Base-by-base conservation (phyloP, 2,797 vertebrate genomes). In the Chaunax sp. region DNA sequence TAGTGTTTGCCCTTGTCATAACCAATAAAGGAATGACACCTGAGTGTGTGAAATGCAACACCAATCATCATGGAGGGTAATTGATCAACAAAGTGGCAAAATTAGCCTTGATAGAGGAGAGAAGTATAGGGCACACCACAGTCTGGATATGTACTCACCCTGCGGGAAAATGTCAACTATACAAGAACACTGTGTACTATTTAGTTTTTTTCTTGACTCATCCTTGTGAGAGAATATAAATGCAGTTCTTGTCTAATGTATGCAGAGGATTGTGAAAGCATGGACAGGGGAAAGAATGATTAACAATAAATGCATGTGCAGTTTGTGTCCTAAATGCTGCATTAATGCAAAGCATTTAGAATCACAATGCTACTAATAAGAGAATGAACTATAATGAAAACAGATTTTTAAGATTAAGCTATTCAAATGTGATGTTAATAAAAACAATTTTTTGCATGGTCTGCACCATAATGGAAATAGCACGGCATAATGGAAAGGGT, bases 21-120 rank as follows among this genome's bases (percentile, higher is more conserved):
- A 66, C 62, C 53, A 72, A 50, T 33, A 23, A 78, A 59, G 15
- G 64, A 76, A 64, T 50, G 64, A 69, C 78, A 57, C 55, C 78
- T 63, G 56, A 50, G 83, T 35, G 81, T 82, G 87, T 89, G 63
- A 89, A 81, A 89, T 68, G 58, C 20, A 47, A 77, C 87, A 58
- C 77, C 0, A 33, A n/a, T 75, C 65, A 71, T 83, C 70, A 64
- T 28, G 51, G 72, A 73, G 52, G 64, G 59, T 82, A 81, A 85
- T 49, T 71, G 50, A 84, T 80, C 37, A 37, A 69, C 62, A 53
- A 37, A 38, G 50, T 60, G 64, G 40, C 41, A 66, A 37, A 74
- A 54, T 40, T 19, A 44, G 15, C 59, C 2, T 8, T 0, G 26
- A 3, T 14, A 35, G 55, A 64, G 66, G 49, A 52, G 47, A 55